Base-by-base conservation (phyloP, 2,888 invertebrate genomes). In the Nipponacmea schrenckii region DNA sequence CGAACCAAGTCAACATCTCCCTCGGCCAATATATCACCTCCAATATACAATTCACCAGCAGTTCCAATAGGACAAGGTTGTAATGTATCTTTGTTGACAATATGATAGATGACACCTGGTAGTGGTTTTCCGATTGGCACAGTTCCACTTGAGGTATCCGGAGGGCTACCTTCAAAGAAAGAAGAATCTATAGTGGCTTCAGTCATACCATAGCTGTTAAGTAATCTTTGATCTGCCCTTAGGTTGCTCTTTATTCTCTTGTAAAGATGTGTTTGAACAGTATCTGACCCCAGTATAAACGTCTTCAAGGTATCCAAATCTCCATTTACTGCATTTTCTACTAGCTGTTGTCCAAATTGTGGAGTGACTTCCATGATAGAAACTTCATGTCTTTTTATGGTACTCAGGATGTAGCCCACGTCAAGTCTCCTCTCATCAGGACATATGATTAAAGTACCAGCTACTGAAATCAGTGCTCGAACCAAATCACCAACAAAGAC, bases 171-270 rank as follows among this genome's bases (percentile, higher is more conserved):
- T 48, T 70, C 70, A 62, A 65, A 70, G 64, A 20, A 70, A 3
- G 70, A 15, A 8, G 70, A 70, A 62, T 70, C 70, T 50, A 70
- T 70, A 10, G 70, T 70, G n/a, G 70, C 70, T 62, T 70, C 70
- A 7, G 66, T 70, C 70, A 70, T 70, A 20, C 70, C 70, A 65
- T 70, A 70, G 31, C 70, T 66, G 24, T 70, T 70, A 5, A 70
- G 24, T 0, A 70, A 20, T 31, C 70, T 15, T 66, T 65, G 70
- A 31, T 50, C 24, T 20, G 24, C 46, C 8, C 20, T 46, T 0
- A 70, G 26, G 17, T 17, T 20, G 5, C 24, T 50, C 31, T 70
- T 70, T 8, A 70, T 31, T 20, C 45, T 56, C 17, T 27, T 56
- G 44, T 65, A 70, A n/a, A 70, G 44, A 20, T 66, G 63, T 27